Evolutionary conservation across 2,797 vertebrate genomes (phyloP), one percentile per base, ranked within the genome.

Genomic region (Poecilia picta): DNA sequence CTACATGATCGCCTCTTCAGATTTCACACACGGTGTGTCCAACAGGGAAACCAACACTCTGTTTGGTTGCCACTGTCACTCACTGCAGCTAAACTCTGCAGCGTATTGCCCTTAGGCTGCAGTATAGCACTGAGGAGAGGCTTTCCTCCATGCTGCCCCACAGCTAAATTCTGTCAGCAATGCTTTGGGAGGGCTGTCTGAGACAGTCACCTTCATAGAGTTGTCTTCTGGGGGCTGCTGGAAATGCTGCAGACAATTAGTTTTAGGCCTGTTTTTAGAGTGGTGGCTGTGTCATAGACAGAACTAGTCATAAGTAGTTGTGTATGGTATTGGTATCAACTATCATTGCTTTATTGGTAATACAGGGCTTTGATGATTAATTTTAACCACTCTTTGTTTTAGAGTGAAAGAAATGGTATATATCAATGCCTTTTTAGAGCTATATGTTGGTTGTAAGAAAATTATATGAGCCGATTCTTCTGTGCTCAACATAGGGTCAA

Each of bases 21-120:
- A 73, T 88, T 84, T 84, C 81, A 73, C 80, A 78, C 79, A n/a
- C 36, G 1, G 78, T 59, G 75, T 68, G 74, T 85, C 82, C 55
- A 70, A 87, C 76, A 77, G 10, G 47, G 77, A 86, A 81, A 83
- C 76, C 41, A 80, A 83, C 77, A 83, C 72, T 76, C 39, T 8
- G 72, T 74, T 47, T 88, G 75, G 74, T 78, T 84, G 84, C 62
- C 79, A 23, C 81, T 87, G 86, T 89, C 89, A 86, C 62, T 86
- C 82, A 86, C 53, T 68, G 76, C 81, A 73, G 66, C 76, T 72
- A 72, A 80, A 81, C 62, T 74, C 75, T 47, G 25, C 15, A 1
- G 66, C 11, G 43, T 25, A 64, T 77, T 77, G 80, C 66, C 75
- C 76, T 2, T 41, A 80, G 75, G 85, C 83, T 20, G 78, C 72